phyloP scores from a whole-genome alignment of 2,797 vertebrate species.

The Danio albolineatus region DNA sequence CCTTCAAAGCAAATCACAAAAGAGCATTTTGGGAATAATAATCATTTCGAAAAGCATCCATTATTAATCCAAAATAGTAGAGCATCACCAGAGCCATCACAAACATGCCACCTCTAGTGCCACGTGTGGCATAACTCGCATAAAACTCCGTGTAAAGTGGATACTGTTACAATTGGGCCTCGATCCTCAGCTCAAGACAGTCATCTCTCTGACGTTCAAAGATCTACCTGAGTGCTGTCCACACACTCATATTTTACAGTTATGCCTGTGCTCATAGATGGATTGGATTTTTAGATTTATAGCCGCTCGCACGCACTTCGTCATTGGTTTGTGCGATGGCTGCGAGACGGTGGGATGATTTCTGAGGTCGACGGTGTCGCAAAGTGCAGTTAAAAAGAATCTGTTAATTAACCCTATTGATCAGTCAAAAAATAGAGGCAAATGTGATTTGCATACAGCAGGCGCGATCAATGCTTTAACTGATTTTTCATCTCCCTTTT shows the following conservation, averaged over 20 bases:
- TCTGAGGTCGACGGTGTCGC: conserved; percentile 76
- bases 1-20: conserved; percentile 86
- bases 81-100: conserved; percentile 56
- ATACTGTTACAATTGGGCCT: not conserved
- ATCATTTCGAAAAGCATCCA: conserved; percentile 80
- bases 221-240: conserved; percentile 72
- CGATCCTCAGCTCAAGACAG: conserved; percentile 25
- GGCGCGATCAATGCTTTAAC: conserved; percentile 84
- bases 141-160: not conserved
- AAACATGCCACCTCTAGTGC: conserved; percentile 48
- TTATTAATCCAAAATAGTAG: conserved; percentile 77
- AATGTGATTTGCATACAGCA: conserved; percentile 84
- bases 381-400: conserved; percentile 81
- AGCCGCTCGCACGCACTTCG: conserved; percentile 63
- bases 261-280: conserved; percentile 75
- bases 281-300: conserved; percentile 83
- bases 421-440: conserved; percentile 80
- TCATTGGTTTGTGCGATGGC: conserved; percentile 76
- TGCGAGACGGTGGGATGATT: conserved; percentile 67
- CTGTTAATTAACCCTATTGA: conserved; percentile 87
- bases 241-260: conserved; percentile 74
- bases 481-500: conserved; percentile 72
- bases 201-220: conserved; percentile 60
- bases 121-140: not conserved
- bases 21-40: conserved; percentile 86